Evolutionary conservation across 2,888 invertebrate species (phyloP), one percentile per base, ranked within the genome.

Genomic region (Agrochola lota): DNA sequence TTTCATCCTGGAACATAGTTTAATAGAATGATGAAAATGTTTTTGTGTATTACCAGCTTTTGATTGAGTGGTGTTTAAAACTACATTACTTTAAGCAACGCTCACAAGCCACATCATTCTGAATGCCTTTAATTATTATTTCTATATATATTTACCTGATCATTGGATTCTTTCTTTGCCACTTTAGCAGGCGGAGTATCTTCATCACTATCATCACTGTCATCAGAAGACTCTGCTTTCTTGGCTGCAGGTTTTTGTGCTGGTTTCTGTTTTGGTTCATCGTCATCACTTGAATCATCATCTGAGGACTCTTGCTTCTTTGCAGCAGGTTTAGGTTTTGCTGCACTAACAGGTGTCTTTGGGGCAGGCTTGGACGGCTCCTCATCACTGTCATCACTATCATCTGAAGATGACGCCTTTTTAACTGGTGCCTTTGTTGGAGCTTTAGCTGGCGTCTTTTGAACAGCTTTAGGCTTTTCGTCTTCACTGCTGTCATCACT

Each of bases 341-440:
- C 71, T 57, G 85, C 85, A 35, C 73, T 85, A 57, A 90, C 80
- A 84, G 91, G 70, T 88, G 91, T 77, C 92, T 93, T 92, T 0
- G 86, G 72, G 66, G 84, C 81, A 60, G 83, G 81, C 74, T 91
- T 91, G 26, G 92, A 88, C 55, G 93, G 92, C 68, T 94, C 94
- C 52, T 95, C 94, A 81, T 97, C 95, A 11, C 92, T 91, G 60
- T 94, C 93, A 80, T 94, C 94, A 40, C 95, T 93, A 59, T 95
- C 95, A 75, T 94, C 94, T 63, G 95, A 94, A 63, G 94, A 94
- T 80, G 92, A 85, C 73, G 90, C 89, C 82, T 92, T 91, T 66
- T 92, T 91, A 9, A 78, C 81, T 67, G 85, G 68, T 64, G 77
- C 71, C 74, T 89, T 89, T 26, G 71, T 63, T 79, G 82, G 57